Evolutionary conservation across 2,888 invertebrate species (phyloP), one percentile per base, ranked within the genome.

Genomic region (Kuschelorhynchus macadamiae): DNA sequence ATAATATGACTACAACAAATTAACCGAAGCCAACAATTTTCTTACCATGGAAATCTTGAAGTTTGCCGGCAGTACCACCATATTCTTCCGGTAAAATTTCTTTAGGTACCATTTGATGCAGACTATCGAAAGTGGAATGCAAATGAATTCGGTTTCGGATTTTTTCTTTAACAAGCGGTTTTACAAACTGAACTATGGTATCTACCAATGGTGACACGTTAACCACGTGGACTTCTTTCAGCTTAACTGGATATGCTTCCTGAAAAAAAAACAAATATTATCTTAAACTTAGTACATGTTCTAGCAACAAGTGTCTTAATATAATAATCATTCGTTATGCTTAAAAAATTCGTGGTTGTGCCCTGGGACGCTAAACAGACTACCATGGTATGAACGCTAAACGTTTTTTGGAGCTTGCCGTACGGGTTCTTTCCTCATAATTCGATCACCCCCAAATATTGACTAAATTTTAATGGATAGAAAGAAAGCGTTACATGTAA

Each of bases 161-260:
- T 87, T 95, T 95, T 81, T 95, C 94, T 84, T 93, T 94, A 72
- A 95, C 85, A 85, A 94, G 93, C 0, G 94, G 94, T 81, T 93
- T 93, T 17, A 93, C 93, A 82, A 94, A 93, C 80, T 91, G 92
- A 75, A 93, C 89, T 72, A 94, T 94, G 70, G 93, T 93, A 80
- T 94, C 94, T 30, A 94, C 92, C 33, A 94, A 82, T 0, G 94
- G 92, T 0, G 93, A 93, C 2, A 92, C 90, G 80, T 95, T 94
- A 78, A 95, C 89, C 0, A 94, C 91, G 79, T 95, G 94, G 21
- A 94, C 92, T 83, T 93, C 92, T 83, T 94, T 94, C 77, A 94
- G 86, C 81, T 94, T 94, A 0, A 94, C 94, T 3, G 94, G 94
- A 81, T 94, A 95, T 2, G 94, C 94, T 85, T 95, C 94, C 88